Percentiles rank a stretch among this genome's conserved stretches.
Evolutionary conservation across 2,797 vertebrate genomes (phyloP).

Genomic region (Lagocephalus sceleratus): DNA sequence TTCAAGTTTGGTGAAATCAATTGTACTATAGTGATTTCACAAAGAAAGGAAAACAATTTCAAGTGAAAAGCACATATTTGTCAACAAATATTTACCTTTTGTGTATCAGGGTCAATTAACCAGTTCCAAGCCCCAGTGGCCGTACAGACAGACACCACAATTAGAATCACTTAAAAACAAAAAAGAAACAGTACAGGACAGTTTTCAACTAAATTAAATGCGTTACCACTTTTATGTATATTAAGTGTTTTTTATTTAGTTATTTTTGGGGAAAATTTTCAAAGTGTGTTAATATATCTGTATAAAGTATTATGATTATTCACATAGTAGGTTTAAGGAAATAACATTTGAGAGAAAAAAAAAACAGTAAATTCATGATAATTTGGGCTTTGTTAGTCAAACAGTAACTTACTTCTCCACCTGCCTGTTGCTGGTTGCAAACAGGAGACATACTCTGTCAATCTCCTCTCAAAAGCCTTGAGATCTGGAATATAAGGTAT

Average conservation of each 20-base stretch:
- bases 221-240: background rate
- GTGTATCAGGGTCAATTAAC: conserved; percentile 98
- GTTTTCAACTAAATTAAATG: background rate
- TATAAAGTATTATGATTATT: too few relatives aligned
- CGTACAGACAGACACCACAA: conserved; percentile 97
- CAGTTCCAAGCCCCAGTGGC: conserved; percentile 99
- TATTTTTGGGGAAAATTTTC: too few relatives aligned
- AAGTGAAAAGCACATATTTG: too few relatives aligned
- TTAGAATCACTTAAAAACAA: conserved; percentile 88
- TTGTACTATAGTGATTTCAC: too few relatives aligned
- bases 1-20: too few relatives aligned
- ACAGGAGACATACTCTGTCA: conserved; percentile 97
- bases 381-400: background rate
- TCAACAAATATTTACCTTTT: conserved; percentile 80
- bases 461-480: conserved; percentile 97
- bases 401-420: conserved; percentile 92
- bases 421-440: conserved; percentile 97
- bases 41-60: too few relatives aligned
- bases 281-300: too few relatives aligned
- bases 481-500: conserved; percentile 80
- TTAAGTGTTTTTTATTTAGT: background rate
- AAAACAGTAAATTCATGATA: too few relatives aligned
- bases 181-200: background rate
- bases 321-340: too few relatives aligned
- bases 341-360: too few relatives aligned